A percentile compares a stretch with the other conserved stretches of the same genome.
Conservation (phyloP, 2,888 invertebrate genomes). For the Lithophane socia region DNA sequence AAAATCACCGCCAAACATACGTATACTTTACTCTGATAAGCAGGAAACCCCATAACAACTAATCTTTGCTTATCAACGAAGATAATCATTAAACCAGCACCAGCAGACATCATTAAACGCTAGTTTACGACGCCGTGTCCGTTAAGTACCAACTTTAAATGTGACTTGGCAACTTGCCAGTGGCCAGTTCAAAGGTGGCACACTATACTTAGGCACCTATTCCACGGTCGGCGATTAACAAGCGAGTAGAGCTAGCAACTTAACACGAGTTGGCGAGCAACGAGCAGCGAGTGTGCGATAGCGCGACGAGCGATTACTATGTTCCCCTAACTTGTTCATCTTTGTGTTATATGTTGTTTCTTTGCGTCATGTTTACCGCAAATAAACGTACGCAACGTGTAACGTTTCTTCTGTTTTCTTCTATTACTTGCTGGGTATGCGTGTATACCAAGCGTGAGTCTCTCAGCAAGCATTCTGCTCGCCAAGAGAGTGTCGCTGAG, state of each 20-base stretch:
- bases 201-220: background rate
- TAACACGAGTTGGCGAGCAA: background rate
- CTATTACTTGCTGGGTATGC: background rate
- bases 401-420: too few species aligned
- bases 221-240: background rate
- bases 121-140: conserved; percentile 36
- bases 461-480: background rate
- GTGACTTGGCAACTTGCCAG: conserved; percentile 38
- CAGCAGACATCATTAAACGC: conserved; percentile 25
- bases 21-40: background rate
- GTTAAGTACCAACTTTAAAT: conserved; percentile 30
- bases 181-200: conserved; percentile 27
- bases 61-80: conserved; percentile 13
- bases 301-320: background rate
- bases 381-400: too few species aligned
- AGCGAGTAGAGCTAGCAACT: background rate
- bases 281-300: background rate
- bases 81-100: conserved; percentile 32
- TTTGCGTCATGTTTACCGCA: too few species aligned
- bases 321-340: too few species aligned
- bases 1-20: background rate
- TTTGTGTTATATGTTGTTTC: too few species aligned
- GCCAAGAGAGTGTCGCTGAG: background rate
- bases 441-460: background rate
- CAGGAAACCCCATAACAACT: conserved; percentile 3